Evolutionary conservation across 2,113 vertebrate genomes (phyloP), one percentile per base, ranked within the genome.

Genomic region (Collichthys lucidus): DNA sequence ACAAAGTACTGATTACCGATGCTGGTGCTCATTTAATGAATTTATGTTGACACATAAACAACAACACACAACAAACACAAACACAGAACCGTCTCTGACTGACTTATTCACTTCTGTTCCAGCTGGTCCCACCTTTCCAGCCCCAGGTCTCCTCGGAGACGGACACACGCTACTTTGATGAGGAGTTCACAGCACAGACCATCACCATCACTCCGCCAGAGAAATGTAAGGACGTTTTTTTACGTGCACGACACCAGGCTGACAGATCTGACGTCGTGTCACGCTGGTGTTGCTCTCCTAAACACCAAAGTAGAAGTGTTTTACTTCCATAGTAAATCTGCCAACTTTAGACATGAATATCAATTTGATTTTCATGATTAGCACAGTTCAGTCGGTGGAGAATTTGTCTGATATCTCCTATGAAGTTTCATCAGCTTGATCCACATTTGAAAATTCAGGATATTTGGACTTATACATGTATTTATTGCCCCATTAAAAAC

Each of bases 131-230:
- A 0, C 95, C 94, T 1, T 95, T 95, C 88, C 92, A 92, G 93
- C 95, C 95, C 1, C 95, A 95, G 88, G 95, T 95, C 40, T 76
- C 79, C 24, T 95, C 95, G 0, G 95, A 95, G 82, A 95, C 95
- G 2, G 95, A 95, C 93, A 95, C 95, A 3, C 94, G 95, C 80
- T 95, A 95, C 92, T 95, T 95, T 44, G 95, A 95, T n/a, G 95
- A 95, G 80, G 95, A 95, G 89, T 95, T 95, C 91, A 95, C 95
- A 63, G 95, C 95, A 83, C 95, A 95, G 92, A 95, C 95, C 94
- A 95, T 95, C 92, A 95, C 95, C 86, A 95, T 95, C 93, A 95
- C 95, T 29, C 95, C 95, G 40, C 95, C 94, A 0, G 95, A 95
- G 3, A 94, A 94, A 90, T 94, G 93, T 94, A 59, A 87, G 90